phyloP scores from a whole-genome alignment of 2,797 vertebrate species.

The Cephalopachus bancanus region DNA sequence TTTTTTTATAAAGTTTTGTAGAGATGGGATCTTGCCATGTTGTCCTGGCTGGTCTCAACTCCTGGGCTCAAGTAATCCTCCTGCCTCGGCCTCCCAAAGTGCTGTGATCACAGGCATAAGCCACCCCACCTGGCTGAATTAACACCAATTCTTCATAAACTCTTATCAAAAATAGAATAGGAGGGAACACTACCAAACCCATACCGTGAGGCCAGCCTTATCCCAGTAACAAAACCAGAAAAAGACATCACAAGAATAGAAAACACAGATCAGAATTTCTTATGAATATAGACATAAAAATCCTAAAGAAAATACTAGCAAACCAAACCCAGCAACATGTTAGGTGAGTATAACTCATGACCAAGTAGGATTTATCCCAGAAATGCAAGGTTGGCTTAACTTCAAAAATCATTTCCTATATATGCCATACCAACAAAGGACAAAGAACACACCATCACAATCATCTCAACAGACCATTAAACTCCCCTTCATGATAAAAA shows the following conservation, averaged over 20 bases:
- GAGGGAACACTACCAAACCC: neutral
- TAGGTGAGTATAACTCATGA: neutral
- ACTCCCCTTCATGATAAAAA: neutral
- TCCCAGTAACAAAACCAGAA: neutral
- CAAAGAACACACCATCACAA: neutral
- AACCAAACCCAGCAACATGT: too few species aligned
- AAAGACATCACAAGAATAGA: neutral
- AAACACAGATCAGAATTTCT: neutral
- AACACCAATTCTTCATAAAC: neutral
- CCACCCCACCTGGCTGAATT: neutral
- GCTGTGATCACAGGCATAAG: neutral
- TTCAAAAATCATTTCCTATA: neutral
- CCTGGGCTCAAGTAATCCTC: neutral
- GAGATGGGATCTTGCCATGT: neutral
- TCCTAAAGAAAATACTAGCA: too few species aligned
- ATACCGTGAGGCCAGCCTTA: neutral
- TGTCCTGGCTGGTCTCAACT: neutral
- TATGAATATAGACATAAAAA: neutral
- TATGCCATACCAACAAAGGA: neutral
- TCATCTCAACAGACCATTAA: conserved; percentile 38
- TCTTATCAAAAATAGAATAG: neutral
- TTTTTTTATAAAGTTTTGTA: neutral
- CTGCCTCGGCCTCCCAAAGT: neutral
- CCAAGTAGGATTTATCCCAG: neutral
- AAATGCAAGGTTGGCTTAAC: neutral